A percentile compares a stretch with the other conserved stretches of the same genome.
Conservation (phyloP, 2,797 vertebrate species). For the Hippopotamyrus pictus region DNA sequence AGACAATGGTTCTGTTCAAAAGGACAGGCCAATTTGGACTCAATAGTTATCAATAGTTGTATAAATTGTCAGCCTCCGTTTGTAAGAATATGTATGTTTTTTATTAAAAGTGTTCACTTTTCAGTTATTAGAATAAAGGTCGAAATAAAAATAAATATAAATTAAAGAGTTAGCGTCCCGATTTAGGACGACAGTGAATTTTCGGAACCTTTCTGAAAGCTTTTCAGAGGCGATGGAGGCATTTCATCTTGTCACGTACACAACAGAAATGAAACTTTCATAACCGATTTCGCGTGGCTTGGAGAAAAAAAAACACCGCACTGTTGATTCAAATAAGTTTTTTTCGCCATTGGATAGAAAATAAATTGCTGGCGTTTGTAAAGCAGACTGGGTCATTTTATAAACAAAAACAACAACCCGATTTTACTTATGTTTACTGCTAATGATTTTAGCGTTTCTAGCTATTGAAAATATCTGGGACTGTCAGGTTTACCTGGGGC, state of each 20-base stretch:
- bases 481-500: not conserved
- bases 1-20: not conserved
- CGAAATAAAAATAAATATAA: not conserved
- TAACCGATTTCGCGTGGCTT: not conserved
- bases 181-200: not conserved
- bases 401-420: not conserved
- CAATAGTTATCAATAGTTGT: not conserved
- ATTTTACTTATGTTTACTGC: not conserved
- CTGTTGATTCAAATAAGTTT: not conserved
- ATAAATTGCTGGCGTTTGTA: not conserved
- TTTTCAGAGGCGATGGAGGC: not conserved
- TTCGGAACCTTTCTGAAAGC: not conserved
- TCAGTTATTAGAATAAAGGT: not conserved
- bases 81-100: not conserved
- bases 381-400: not conserved
- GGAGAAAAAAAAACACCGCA: not conserved
- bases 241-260: slow-evolving; percentile 4
- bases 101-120: not conserved
- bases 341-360: not conserved
- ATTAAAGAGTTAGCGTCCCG: not conserved
- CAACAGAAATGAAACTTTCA: slow-evolving; percentile 10
- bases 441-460: not conserved
- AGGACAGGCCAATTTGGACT: not conserved
- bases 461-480: not conserved
- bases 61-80: not conserved